These are phyloP conservation scores for Halcyon badia DNA, from an alignment of 2,797 vertebrate genomes.

Conservation along the genomic window DNA sequence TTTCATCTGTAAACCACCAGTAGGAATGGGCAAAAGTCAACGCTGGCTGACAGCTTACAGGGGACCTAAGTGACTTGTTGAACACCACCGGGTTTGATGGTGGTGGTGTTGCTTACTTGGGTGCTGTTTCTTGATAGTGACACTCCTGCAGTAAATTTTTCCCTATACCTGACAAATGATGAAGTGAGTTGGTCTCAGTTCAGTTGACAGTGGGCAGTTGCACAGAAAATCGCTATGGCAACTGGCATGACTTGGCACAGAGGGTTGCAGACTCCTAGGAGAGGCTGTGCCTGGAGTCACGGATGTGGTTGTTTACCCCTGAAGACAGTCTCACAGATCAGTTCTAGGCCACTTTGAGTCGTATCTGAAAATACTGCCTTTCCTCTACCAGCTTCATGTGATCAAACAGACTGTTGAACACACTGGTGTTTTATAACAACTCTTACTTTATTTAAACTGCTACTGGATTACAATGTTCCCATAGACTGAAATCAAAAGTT, in stretches of 20 bases:
- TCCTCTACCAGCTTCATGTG: background rate
- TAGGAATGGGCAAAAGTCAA: background rate
- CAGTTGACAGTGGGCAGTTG: background rate
- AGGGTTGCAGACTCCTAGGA: background rate
- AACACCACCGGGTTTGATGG: background rate
- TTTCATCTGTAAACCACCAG: background rate
- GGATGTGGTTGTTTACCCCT: background rate
- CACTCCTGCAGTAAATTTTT: background rate
- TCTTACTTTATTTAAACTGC: background rate
- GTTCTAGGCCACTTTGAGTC: background rate
- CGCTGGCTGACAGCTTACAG: background rate
- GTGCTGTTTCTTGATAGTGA: too few species aligned
- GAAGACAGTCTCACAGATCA: background rate
- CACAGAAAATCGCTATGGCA: background rate
- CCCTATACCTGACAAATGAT: background rate
- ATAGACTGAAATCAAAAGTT: background rate
- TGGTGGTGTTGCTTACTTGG: too few species aligned
- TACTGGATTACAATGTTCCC: background rate
- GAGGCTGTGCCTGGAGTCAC: background rate
- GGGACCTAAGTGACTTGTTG: background rate
- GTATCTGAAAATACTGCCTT: background rate
- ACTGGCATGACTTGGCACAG: background rate
- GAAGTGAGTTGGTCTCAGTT: background rate
- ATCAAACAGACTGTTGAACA: background rate
- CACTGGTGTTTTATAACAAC: background rate